A percentile compares a stretch with the other conserved stretches of the same genome.
phyloP scores from a whole-genome alignment of 2,888 invertebrate species.

The Chironomus riparius region DNA sequence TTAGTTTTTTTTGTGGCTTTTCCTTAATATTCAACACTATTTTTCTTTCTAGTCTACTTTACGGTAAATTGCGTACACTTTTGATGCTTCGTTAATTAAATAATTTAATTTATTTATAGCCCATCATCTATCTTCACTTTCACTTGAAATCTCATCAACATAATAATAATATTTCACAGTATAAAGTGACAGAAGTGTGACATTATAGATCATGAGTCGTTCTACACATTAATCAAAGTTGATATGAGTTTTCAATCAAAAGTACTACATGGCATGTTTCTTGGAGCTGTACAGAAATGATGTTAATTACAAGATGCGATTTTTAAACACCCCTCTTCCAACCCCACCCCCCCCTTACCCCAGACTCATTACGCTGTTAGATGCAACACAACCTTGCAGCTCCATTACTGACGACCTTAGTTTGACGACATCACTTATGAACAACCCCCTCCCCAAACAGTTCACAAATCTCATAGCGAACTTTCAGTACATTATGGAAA shows the following conservation, averaged over 20 bases:
- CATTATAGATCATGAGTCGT: constrained; percentile 21
- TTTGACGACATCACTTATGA: too few relatives aligned
- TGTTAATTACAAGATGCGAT: not conserved
- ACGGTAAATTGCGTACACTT: not conserved
- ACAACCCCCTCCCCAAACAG: too few relatives aligned
- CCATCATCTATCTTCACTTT: constrained; percentile 7
- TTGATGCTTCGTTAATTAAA: constrained; percentile 16
- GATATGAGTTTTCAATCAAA: constrained; percentile 27
- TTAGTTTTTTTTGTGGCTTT: not conserved
- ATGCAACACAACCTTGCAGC: too few relatives aligned
- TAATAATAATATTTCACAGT: not conserved
- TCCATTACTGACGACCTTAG: too few relatives aligned
- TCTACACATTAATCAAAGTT: constrained; percentile 16
- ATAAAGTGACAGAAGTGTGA: constrained; percentile 10
- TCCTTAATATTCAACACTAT: not conserved
- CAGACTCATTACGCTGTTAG: too few relatives aligned
- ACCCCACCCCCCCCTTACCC: too few relatives aligned
- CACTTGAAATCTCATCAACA: not conserved
- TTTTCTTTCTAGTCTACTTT: not conserved
- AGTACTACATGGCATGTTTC: not conserved
- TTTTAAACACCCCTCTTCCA: too few relatives aligned
- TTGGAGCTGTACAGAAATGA: not conserved
- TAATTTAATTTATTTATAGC: constrained; percentile 25
- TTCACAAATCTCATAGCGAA: not conserved
- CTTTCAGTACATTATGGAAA: not conserved